Conservation (phyloP, 2,113 vertebrate genomes). For the Coturnix japonica region DNA sequence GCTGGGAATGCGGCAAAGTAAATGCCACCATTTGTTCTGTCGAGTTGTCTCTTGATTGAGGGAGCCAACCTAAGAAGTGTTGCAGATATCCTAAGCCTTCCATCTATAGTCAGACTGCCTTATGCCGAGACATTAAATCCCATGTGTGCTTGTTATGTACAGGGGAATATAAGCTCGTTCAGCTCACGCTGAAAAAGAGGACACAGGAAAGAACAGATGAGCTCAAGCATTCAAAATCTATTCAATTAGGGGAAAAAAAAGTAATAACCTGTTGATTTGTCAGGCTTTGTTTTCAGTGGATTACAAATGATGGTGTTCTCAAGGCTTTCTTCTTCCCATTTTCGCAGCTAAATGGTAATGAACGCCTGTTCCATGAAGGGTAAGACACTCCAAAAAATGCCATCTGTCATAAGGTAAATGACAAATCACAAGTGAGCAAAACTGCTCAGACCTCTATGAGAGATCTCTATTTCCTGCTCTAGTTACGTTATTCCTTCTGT, state of each 20-base stretch:
- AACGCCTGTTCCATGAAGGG: background rate
- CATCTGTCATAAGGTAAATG: background rate
- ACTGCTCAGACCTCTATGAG: background rate
- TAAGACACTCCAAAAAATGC: background rate
- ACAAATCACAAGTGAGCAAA: background rate
- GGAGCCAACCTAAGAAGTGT: background rate
- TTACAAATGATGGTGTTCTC: background rate
- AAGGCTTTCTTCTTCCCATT: background rate
- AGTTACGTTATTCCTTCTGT: background rate
- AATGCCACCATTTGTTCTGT: background rate
- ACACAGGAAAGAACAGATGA: background rate
- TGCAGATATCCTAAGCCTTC: background rate
- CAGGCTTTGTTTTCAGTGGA: background rate
- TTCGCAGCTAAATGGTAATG: background rate
- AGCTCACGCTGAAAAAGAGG: background rate
- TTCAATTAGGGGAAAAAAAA: background rate
- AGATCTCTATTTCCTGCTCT: background rate
- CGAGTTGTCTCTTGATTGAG: background rate
- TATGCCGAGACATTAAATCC: background rate
- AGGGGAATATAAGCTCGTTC: background rate
- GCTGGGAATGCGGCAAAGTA: background rate
- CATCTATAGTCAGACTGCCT: too few relatives aligned
- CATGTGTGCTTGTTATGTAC: background rate
- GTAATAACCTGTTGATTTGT: background rate
- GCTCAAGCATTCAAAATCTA: background rate